phyloP scores from a whole-genome alignment of 2,113 vertebrate genomes.

The Ginglymostoma cirratum region DNA sequence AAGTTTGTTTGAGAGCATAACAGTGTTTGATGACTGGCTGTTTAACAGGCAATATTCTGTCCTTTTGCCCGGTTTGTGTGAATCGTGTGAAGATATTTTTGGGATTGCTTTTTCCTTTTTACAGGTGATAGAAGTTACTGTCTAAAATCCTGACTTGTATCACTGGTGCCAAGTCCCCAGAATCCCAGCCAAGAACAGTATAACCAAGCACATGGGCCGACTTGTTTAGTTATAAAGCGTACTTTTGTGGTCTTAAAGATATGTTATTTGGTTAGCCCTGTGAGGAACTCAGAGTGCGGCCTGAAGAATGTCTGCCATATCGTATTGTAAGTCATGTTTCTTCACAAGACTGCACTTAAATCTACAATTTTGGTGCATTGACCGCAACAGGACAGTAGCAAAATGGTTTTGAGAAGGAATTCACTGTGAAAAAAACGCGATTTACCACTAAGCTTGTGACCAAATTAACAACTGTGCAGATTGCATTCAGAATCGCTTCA shows the following conservation, averaged over 20 bases:
- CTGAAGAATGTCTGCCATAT: not conserved
- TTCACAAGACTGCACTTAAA: not conserved
- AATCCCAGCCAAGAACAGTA: not conserved
- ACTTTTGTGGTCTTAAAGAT: not conserved
- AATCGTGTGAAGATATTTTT: not conserved
- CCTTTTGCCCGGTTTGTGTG: not conserved
- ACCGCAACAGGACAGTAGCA: not conserved
- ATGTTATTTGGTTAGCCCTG: not conserved
- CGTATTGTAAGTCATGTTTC: not conserved
- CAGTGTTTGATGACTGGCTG: not conserved
- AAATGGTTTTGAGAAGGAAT: not conserved
- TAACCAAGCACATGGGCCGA: not conserved
- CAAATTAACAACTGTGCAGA: not conserved
- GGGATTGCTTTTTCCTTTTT: not conserved
- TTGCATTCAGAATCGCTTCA: not conserved
- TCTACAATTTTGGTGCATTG: not conserved
- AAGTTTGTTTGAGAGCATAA: not conserved
- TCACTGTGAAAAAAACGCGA: not conserved
- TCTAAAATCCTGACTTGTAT: not conserved
- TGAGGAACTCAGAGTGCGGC: not conserved
- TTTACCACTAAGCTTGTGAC: not conserved
- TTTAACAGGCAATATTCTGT: not conserved
- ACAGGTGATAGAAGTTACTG: not conserved
- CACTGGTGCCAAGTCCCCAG: not conserved
- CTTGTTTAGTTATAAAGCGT: not conserved